A percentile compares a stretch with the other conserved stretches of the same genome.
phyloP scores from a whole-genome alignment of 2,113 vertebrate genomes.

The Emydocephalus ijimae region DNA sequence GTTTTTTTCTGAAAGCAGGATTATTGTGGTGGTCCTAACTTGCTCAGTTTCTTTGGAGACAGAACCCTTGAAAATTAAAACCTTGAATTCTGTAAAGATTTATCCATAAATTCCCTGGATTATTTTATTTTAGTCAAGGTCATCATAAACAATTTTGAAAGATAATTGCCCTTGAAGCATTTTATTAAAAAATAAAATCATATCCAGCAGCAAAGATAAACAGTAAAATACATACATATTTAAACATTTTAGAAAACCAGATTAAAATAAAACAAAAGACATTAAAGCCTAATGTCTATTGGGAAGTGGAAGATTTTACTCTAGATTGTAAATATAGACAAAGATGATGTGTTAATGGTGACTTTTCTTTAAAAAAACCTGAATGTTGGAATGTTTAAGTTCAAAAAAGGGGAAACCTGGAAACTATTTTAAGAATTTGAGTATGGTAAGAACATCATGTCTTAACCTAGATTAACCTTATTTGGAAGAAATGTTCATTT shows the following conservation, averaged over 20 bases:
- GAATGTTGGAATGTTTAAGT: neutral
- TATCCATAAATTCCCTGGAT: neutral
- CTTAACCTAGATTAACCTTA: accelerated
- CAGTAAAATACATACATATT: neutral
- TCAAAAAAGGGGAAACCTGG: neutral
- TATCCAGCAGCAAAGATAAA: neutral
- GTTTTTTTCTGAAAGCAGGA: neutral
- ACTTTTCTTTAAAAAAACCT: neutral
- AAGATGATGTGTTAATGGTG: neutral
- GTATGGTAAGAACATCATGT: no score
- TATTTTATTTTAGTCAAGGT: neutral
- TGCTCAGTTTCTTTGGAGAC: neutral
- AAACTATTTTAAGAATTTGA: neutral
- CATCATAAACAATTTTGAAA: neutral
- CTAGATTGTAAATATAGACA: neutral
- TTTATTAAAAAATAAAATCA: neutral
- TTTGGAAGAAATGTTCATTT: neutral
- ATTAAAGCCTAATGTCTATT: neutral
- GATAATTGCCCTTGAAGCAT: neutral
- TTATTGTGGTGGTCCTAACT: neutral
- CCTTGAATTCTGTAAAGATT: neutral
- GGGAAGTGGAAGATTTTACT: neutral
- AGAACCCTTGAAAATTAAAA: neutral
- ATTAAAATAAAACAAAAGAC: neutral
- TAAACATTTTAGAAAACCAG: neutral